Conservation (phyloP, 1,140 invertebrate species). For the Zaprionus tsacasi region DNA sequence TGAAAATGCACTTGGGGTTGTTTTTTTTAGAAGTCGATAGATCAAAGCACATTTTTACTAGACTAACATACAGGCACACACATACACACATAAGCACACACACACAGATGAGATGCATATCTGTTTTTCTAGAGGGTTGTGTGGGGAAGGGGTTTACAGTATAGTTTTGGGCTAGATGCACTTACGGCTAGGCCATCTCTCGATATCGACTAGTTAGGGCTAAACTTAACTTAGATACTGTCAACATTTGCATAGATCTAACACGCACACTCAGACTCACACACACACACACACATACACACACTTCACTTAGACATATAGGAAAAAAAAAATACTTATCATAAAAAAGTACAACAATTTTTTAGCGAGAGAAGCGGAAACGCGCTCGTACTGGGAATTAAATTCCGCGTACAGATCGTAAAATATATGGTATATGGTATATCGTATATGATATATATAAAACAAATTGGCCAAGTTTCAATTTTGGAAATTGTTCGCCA, state of each 20-base stretch:
- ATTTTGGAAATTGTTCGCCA: slow-evolving; percentile 6
- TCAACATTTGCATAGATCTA: slow-evolving; percentile 32
- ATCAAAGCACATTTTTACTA: slow-evolving; percentile 40
- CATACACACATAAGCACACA: background rate
- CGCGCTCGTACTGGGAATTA: background rate
- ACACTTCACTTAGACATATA: background rate
- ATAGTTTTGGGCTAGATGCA: slow-evolving; percentile 37
- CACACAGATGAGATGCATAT: slow-evolving; percentile 5
- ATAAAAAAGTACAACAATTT: slow-evolving; percentile 11
- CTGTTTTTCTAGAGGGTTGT: background rate
- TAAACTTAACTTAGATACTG: slow-evolving; percentile 7
- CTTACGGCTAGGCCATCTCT: slow-evolving; percentile 32
- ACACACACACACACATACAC: slow-evolving; percentile 12
- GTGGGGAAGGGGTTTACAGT: background rate
- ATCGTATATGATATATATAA: background rate
- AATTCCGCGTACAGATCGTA: background rate
- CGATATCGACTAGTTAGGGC: slow-evolving; percentile 23
- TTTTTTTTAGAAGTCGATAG: slow-evolving; percentile 12
- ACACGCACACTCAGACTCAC: background rate
- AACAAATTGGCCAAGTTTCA: background rate
- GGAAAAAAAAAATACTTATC: slow-evolving; percentile 2
- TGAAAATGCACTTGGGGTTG: background rate
- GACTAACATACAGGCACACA: slow-evolving; percentile 20
- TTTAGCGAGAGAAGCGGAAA: slow-evolving; percentile 8
- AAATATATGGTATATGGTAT: background rate